Conservation (phyloP, 1,140 invertebrate species). For the Musca vetustissima region DNA sequence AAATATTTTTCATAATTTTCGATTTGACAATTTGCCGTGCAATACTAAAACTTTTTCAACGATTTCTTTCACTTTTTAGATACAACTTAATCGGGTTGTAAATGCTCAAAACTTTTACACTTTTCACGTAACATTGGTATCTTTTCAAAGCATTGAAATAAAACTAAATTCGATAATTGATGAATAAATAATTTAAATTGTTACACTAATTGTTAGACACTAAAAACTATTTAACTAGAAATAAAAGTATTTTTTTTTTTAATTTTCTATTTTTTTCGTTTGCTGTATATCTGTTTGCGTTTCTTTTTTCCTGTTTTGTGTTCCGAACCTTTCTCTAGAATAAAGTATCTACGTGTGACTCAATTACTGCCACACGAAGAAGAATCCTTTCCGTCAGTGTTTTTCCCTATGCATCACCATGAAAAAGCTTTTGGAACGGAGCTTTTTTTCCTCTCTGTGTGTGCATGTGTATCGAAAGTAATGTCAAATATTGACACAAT, state of each 20-base stretch:
- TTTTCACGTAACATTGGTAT: slow-evolving; percentile 32
- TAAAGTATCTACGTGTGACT: slow-evolving; percentile 28
- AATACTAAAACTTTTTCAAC: too few relatives aligned
- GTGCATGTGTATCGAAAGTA: neutral
- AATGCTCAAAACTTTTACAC: slow-evolving; percentile 16
- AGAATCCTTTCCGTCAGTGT: slow-evolving; percentile 10
- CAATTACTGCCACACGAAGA: slow-evolving; percentile 16
- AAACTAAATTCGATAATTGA: neutral
- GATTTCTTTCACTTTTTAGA: neutral
- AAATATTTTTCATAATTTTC: neutral
- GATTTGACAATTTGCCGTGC: neutral
- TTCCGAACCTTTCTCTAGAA: slow-evolving; percentile 16
- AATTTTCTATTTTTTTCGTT: neutral
- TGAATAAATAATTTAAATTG: neutral
- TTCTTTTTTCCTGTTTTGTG: too few relatives aligned
- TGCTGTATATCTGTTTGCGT: neutral
- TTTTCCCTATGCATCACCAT: neutral
- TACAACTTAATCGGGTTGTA: slow-evolving; percentile 28
- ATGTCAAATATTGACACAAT: slow-evolving; percentile 24
- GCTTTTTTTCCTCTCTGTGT: neutral
- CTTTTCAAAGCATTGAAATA: neutral
- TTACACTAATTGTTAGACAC: neutral
- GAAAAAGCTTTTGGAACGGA: neutral
- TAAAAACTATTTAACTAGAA: neutral
- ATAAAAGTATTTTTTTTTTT: neutral